A percentile compares a stretch with the other conserved stretches of the same genome.
Conservation (phyloP, 2,888 invertebrate genomes). For the Zonitis immaculata region DNA sequence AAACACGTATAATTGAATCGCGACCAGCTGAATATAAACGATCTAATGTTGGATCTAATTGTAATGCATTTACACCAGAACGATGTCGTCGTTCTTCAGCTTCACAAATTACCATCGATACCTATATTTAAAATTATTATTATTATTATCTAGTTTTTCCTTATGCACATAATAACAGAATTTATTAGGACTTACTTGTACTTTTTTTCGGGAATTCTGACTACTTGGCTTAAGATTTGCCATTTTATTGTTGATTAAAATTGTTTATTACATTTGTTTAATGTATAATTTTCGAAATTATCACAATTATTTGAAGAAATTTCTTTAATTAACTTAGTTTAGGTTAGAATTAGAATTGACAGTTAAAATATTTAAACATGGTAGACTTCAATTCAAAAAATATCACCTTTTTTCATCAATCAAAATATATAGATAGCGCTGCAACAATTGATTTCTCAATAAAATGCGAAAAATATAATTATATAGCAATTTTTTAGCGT, state of each 20-base stretch:
- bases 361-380: no score
- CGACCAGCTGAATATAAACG: slow-evolving; percentile 94
- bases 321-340: no score
- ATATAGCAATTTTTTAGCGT: no score
- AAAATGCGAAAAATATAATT: no score
- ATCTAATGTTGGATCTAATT: slow-evolving; percentile 82
- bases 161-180: slow-evolving; percentile 1
- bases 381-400: no score
- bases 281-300: no score
- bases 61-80: slow-evolving; percentile 93
- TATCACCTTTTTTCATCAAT: no score
- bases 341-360: background rate
- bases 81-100: slow-evolving; percentile 91
- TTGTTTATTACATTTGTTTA: no score
- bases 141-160: background rate
- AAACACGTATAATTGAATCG: slow-evolving; percentile 94
- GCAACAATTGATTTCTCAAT: no score
- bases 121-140: slow-evolving; percentile 57
- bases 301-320: background rate
- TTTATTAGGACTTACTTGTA: slow-evolving; percentile 37
- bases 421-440: no score
- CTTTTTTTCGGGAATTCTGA: slow-evolving; percentile 47
- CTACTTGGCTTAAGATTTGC: slow-evolving; percentile 43
- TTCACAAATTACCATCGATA: slow-evolving; percentile 97
- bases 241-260: slow-evolving; percentile 33